phyloP scores from a whole-genome alignment of 2,888 invertebrate genomes.

The Tridacna crocea region DNA sequence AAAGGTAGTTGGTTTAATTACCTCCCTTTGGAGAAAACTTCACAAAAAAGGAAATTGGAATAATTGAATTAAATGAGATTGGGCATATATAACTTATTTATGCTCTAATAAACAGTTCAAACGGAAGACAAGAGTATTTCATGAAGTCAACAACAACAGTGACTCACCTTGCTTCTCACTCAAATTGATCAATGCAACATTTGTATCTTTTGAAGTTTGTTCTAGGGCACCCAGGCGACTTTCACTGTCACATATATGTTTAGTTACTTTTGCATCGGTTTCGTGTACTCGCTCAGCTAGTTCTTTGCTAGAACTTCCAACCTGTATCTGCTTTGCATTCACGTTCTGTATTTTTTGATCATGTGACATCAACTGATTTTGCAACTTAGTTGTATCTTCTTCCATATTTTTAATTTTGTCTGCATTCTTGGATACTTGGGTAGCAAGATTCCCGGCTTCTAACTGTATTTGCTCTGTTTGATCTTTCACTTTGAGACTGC shows the following conservation, averaged over 20 bases:
- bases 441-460: not conserved
- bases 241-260: not conserved
- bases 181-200: not conserved
- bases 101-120: no score
- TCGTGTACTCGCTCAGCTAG: no score
- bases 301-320: no score
- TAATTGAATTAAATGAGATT: no score
- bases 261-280: no score
- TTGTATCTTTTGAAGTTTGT: not conserved
- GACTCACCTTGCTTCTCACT: not conserved
- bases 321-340: not conserved
- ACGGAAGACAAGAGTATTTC: no score
- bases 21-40: no score
- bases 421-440: not conserved
- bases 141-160: not conserved
- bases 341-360: not conserved
- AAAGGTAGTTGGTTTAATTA: no score
- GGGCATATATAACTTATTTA: no score
- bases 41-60: no score
- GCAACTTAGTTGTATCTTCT: not conserved
- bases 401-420: not conserved
- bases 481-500: not conserved
- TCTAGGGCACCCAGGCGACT: not conserved
- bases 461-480: not conserved
- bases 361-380: not conserved